Evolutionary conservation across 2,888 invertebrate genomes (phyloP), one percentile per base, ranked within the genome.

Genomic region (Ferrisia virgata): DNA sequence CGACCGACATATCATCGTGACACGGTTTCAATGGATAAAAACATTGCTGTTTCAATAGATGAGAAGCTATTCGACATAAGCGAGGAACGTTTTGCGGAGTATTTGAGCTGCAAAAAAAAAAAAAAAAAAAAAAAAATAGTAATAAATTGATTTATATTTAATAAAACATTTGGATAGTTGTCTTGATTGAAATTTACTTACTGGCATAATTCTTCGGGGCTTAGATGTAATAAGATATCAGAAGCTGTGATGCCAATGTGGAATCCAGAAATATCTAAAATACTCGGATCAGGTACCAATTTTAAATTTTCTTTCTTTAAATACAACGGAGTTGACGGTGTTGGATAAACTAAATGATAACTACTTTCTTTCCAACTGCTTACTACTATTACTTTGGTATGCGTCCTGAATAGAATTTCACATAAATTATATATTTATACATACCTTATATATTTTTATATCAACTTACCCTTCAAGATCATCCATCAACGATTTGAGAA

Each of bases 21-120:
- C 94, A 91, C 84, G 96, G 96, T 89, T 93, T 93, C 84, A 96
- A 89, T 1, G 97, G 96, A 89, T 95, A 95, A 88, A 94, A 95
- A 86, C 92, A 92, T 87, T 93, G 92, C 89, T 97, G 97, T 86
- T 91, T 89, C 43, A 96, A 87, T 64, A 97, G 88, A 89, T 96
- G 94, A 28, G 91, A 90, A 18, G 94, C 92, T 72, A 95, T 89
- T 8, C 96, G 92, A 40, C 93, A 92, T 86, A 96, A 89, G 87
- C 95, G 92, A 88, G 96, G 95, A 53, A 87, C 40, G 13, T 69
- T 40, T 40, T 69, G 40, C 9, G 25, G 86, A 39, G 87, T 88
- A 33, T 89, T 88, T 22, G 89, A 88, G 86, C 82, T 82, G 78
- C 6, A 78, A 39, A 80, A 18, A 28, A 80, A 39, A 3, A 22